Evolutionary conservation across 2,888 invertebrate species (phyloP), one percentile per base, ranked within the genome.

Genomic region (Drosophila pseudotakahashii): DNA sequence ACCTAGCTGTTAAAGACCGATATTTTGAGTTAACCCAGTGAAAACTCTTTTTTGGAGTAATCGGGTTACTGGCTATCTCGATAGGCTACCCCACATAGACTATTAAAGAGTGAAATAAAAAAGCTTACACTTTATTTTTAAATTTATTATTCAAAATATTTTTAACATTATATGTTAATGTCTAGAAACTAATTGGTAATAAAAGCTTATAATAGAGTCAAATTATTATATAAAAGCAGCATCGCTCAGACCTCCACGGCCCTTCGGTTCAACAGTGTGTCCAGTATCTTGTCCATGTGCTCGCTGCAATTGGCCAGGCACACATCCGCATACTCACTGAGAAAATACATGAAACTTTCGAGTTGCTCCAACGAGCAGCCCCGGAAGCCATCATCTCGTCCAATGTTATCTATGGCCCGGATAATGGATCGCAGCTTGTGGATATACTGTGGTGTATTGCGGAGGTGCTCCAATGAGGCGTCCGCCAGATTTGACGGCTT

Each of bases 261-360:
- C 3, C 79, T 80, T 5, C 77, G 78, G 19, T 88, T 83, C 36
- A 79, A 59, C 16, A 91, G 59, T 0, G 81, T 83, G 55, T 90
- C 82, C 36, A 91, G 60, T 11, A 91, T 88, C 37, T 76, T 81
- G 36, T 88, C 80, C 77, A 91, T 84, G 36, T 91, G 89, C 39
- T 81, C 79, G 13, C 75, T 84, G 76, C 91, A 91, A 7, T 69
- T 89, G 50, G 77, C 79, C 34, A 91, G 55, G 44, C 91, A 91
- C 2, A 81, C 73, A 61, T 91, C 89, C 13, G 91, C 89, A 64
- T 91, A 90, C 14, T 88, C 84, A 7, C 81, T 78, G 6, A 91
- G 70, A 39, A 88, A 89, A 42, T 82, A 88, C 80, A 91, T 77
- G 23, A 89, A 91, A 51, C 79, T 85, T 67, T 91, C 89, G 42